Conservation (phyloP, 2,888 invertebrate genomes). For the Cerastis rubricosa region DNA sequence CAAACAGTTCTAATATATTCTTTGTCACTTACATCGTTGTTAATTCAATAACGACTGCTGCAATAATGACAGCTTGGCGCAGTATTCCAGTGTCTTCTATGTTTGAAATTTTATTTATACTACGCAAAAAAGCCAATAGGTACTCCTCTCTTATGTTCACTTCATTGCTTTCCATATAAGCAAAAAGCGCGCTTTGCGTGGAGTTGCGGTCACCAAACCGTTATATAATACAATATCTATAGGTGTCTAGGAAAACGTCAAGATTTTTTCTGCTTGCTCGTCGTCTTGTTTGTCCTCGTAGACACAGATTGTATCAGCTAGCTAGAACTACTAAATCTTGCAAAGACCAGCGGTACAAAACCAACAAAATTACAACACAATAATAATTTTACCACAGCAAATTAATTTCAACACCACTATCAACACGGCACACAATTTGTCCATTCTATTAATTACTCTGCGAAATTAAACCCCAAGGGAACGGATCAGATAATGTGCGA, state of each 20-base stretch:
- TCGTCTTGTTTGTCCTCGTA: background rate
- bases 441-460: constrained; percentile 62
- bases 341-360: background rate
- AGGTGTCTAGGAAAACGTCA: background rate
- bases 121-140: background rate
- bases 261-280: background rate
- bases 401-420: constrained; percentile 58
- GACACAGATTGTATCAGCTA: background rate
- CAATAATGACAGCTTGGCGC: background rate
- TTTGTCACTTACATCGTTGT: background rate
- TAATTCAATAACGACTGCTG: background rate
- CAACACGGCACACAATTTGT: constrained; percentile 61
- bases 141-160: background rate
- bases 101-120: background rate
- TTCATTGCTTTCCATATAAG: no score
- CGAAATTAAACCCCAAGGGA: constrained; percentile 69
- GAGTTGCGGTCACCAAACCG: no score
- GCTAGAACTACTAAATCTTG: background rate
- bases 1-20: background rate
- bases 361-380: constrained; percentile 32
- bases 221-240: no score
- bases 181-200: no score
- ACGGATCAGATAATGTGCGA: constrained; percentile 82
- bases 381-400: constrained; percentile 34
- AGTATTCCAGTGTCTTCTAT: background rate